These are phyloP conservation scores for Trematomus bernacchii DNA, from an alignment of 2,797 vertebrate species.

Conservation along the genomic window DNA sequence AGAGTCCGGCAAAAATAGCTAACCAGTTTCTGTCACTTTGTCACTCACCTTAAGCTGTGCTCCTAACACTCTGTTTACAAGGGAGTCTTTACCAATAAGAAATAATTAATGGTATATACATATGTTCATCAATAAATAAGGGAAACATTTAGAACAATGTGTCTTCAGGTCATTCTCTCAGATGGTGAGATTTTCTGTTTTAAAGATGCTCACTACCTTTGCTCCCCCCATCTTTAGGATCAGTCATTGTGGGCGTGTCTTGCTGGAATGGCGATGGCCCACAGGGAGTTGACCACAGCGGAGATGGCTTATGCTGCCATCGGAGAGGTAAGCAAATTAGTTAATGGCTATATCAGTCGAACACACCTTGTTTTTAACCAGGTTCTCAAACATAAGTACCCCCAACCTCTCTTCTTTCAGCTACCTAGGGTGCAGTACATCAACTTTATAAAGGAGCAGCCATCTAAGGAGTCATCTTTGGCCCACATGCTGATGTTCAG, in stretches of 20 bases:
- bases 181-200: background rate
- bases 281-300: slow-evolving; percentile 91
- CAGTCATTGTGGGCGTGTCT: slow-evolving; percentile 95
- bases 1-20: background rate
- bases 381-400: background rate
- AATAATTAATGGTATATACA: background rate
- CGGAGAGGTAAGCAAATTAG: slow-evolving; percentile 87
- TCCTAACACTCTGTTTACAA: background rate
- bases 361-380: slow-evolving; percentile 1
- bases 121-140: background rate
- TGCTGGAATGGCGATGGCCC: slow-evolving; percentile 95
- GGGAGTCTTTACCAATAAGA: no score
- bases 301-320: slow-evolving; percentile 95
- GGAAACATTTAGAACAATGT: background rate
- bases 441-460: slow-evolving; percentile 93
- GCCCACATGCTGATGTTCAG: slow-evolving; percentile 94
- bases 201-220: slow-evolving; percentile 8
- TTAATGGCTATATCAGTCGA: background rate
- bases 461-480: slow-evolving; percentile 93
- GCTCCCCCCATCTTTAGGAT: slow-evolving; percentile 83
- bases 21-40: background rate
- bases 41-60: background rate
- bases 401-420: slow-evolving; percentile 72
- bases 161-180: background rate
- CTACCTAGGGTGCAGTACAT: slow-evolving; percentile 95